Evolutionary conservation across 2,797 vertebrate species (phyloP), one percentile per base, ranked within the genome.

Genomic region (Lepidocolaptes lacrymiger): DNA sequence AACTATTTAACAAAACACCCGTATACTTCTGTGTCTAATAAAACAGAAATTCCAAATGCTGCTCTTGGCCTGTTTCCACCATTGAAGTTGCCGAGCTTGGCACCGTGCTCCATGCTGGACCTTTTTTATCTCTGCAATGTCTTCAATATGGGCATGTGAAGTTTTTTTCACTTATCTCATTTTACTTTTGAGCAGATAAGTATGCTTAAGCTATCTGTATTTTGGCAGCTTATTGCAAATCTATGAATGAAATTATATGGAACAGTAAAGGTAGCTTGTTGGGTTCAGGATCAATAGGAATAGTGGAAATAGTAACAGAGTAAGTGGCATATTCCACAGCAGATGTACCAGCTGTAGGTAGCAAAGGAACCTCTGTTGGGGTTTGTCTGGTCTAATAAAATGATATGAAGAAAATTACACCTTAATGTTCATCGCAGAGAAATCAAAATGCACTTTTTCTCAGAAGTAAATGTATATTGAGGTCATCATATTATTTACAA

Each of bases 21-120:
- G 2, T 86, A 51, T 88, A 54, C 36, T 68, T 87, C 61, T 64
- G 2, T 36, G 43, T 92, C 51, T 92, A 95, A 88, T 91, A 94
- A 95, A 96, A 39, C 43, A 90, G 67, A 87, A 91, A 64, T 84
- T 75, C 73, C 83, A 81, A 91, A 78, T 72, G 75, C 82, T 93
- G 13, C 81, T 93, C 30, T 77, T 85, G 78, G 82, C 73, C 78
- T 81, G 3, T 91, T 92, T 88, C 67, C 44, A 52, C 51, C 3
- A 0, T 66, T 87, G 17, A 37, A 41, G 72, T 71, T 69, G 49
- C 89, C 68, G 75, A 66, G n/a, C 26, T 62, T 71, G 84, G 80
- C 72, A 48, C 48, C 8, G 3, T 26, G 36, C 37, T 92, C 54
- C 15, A 2, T 20, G 28, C 48, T 73, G 6, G 32, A 24, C 37